phyloP scores from a whole-genome alignment of 2,888 invertebrate genomes.

The Lepidochrysops patricia region DNA sequence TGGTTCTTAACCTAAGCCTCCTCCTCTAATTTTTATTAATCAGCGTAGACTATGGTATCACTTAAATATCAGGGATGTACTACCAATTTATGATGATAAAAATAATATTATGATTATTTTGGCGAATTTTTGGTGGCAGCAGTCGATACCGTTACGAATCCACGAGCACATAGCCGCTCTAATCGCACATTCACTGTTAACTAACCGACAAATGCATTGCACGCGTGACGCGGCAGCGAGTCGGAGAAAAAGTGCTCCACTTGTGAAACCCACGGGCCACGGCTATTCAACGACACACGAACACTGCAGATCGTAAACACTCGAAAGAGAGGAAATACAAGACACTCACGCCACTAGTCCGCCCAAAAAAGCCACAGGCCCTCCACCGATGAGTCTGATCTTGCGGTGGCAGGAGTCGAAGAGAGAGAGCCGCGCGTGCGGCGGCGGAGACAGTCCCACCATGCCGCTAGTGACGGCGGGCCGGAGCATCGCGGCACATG shows the following conservation, averaged over 20 bases:
- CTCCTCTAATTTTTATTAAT: no score
- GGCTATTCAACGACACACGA: not conserved
- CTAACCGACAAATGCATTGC: conserved; percentile 8
- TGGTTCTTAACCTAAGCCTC: no score
- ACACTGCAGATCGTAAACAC: not conserved
- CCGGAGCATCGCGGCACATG: conserved; percentile 41
- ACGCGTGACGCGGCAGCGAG: not conserved
- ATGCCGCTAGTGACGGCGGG: conserved; percentile 67
- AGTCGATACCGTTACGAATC: not conserved
- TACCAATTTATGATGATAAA: not conserved
- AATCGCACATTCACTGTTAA: conserved; percentile 12
- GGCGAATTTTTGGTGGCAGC: not conserved
- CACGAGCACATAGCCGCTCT: conserved; percentile 4
- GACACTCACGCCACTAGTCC: conserved; percentile 81
- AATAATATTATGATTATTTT: not conserved
- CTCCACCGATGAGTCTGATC: conserved; percentile 80
- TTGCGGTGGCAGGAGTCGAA: conserved; percentile 83
- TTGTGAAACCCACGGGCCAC: not conserved
- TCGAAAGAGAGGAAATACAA: not conserved
- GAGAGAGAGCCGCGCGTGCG: conserved; percentile 75
- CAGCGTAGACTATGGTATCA: no score
- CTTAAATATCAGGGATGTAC: not conserved
- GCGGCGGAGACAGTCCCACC: conserved; percentile 55
- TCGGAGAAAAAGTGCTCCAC: not conserved
- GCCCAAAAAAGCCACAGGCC: conserved; percentile 78